Percentiles rank a stretch among this genome's conserved stretches.
These are phyloP conservation scores for Tragelaphus scriptus DNA, from an alignment of 2,113 vertebrate species.

Conservation along the genomic window DNA sequence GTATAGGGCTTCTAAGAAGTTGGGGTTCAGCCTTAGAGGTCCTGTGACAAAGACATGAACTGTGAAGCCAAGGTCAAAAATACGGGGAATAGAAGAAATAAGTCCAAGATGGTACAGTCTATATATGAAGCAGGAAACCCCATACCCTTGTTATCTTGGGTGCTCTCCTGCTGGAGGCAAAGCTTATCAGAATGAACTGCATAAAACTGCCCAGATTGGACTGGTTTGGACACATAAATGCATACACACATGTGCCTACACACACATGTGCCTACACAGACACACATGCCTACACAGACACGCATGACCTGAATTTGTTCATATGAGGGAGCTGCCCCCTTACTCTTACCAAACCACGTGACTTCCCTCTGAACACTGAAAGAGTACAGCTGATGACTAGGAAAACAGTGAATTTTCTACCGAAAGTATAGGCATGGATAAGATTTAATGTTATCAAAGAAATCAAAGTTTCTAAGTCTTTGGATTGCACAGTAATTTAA, in stretches of 20 bases:
- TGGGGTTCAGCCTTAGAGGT: not conserved
- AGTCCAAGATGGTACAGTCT: not conserved
- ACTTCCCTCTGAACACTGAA: not conserved
- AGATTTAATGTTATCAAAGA: conserved; percentile 27
- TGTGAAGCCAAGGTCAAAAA: not conserved
- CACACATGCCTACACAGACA: no score
- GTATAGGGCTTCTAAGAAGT: not conserved
- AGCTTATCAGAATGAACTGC: not conserved
- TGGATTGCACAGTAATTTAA: conserved; percentile 27
- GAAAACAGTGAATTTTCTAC: not conserved
- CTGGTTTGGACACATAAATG: not conserved
- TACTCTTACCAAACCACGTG: not conserved
- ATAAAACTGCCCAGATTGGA: not conserved
- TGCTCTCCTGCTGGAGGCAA: not conserved
- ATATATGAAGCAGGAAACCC: not conserved
- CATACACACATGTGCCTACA: not conserved
- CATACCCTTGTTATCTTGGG: not conserved
- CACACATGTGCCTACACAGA: no score
- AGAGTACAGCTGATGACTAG: rapidly evolving
- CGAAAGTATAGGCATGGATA: not conserved
- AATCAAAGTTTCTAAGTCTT: conserved; percentile 28
- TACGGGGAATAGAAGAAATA: not conserved
- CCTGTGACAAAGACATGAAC: not conserved
- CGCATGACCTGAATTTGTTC: not conserved
- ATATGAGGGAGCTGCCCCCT: rapidly evolving